Base-by-base conservation (phyloP, 2,888 invertebrate species). In the Sturmia bella region DNA sequence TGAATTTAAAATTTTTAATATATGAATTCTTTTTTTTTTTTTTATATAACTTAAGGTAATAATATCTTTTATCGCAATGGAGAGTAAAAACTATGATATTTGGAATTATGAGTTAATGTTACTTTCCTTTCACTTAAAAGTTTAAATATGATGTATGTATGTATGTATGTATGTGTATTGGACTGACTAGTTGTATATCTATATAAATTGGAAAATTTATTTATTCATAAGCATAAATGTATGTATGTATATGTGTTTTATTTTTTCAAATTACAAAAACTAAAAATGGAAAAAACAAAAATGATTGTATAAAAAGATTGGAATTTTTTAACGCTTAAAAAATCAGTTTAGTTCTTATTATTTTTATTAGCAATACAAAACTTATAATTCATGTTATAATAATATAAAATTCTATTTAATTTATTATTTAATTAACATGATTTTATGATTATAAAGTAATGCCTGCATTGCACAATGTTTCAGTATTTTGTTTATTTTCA, bases 391-490 rank as follows among this genome's bases (percentile, higher is more conserved):
- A 17, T 27, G 50, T 64, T 43, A 4, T 50, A 72, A 48, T 56
- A 43, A 50, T 66, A 57, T 17, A 66, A 72, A 57, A 27, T 7
- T 32, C 43, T 57, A 12, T 48, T 64, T 59, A 39, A 76, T 32
- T 32, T 32, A 7, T 32, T 32, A 63, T 41, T 48, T 43, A 27
- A 48, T 72, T 37, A 74, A 75, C 48, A 56, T 50, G 74, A 57
- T 43, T 61, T 50, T 57, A 74, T 75, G 32, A 69, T 63, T 74
- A 74, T 74, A 88, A 87, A 87, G 88, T 88, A 88, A 87, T 85
- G 85, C 84, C 87, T 87, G 86, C 87, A 87, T 88, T 88, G 88
- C 88, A 88, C 88, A 87, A 86, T 83, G 45, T 73, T 83, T 80
- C n/a, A 68, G 50, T 74, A 52, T 77, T 66, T 63, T 69, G 66